Evolutionary conservation across 2,888 invertebrate species (phyloP), one percentile per base, ranked within the genome.

Genomic region (Neria commutata): DNA sequence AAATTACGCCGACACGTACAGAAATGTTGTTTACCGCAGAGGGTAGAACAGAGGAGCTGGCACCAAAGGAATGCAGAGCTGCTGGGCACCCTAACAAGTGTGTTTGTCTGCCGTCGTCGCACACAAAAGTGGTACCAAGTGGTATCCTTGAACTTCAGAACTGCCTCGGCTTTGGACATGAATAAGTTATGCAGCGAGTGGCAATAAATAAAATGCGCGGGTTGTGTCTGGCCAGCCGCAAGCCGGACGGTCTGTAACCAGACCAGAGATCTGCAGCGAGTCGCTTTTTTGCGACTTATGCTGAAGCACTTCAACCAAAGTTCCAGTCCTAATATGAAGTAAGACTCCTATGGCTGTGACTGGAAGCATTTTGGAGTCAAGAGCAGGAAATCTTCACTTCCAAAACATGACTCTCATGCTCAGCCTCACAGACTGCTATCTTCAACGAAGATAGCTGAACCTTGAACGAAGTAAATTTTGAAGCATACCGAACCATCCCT

Each of bases 131-230:
- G 19, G 10, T 37, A 11, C 54, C 14, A 47, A 37, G 53, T 58
- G 56, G 59, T 67, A 76, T 75, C 75, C 78, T 75, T 75, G 78
- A 76, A 75, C 77, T 73, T 75, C 61, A 59, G 45, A 29, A 54
- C 16, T 37, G 67, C 58, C 69, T 16, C 54, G 21, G 17, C 37
- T 66, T 67, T 64, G 64, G 63, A 69, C 66, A 64, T 49, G 51
- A 62, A 58, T 54, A 56, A 70, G 65, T 63, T 29, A 62, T 50
- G 66, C 67, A 58, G 45, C 48, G 29, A 60, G 54, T 55, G 62
- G 48, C 56, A 42, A 16, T 45, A 34, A 16, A 17, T n/a, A 52
- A 62, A 62, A 58, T 63, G 67, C 66, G 70, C 67, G 69, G 70
- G 71, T 68, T 68, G 66, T 56, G 66, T 67, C 63, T 67, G 60